Evolutionary conservation across 2,113 vertebrate species (phyloP).

Genomic region (Zeus faber): DNA sequence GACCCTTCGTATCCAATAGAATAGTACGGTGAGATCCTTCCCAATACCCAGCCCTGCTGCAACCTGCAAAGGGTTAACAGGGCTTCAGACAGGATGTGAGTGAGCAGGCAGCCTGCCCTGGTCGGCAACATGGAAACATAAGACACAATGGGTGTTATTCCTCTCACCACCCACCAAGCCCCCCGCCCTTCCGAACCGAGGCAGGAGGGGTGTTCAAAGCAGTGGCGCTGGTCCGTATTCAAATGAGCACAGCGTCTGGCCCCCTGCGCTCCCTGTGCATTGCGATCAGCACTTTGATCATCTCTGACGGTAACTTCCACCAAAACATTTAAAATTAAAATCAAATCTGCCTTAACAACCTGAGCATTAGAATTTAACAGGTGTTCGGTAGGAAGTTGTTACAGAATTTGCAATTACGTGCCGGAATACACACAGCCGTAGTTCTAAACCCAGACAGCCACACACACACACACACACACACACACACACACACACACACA

Average conservation of each 20-base stretch:
- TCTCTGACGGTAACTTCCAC: constrained; percentile 66
- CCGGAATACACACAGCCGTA: constrained; percentile 56
- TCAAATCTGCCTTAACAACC: constrained; percentile 67
- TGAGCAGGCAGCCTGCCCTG: constrained; percentile 30
- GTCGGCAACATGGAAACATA: constrained; percentile 44
- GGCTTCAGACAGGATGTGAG: constrained; percentile 33
- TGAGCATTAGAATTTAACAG: constrained; percentile 75
- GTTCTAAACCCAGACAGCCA: constrained; percentile 15
- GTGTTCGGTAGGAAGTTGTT: constrained; percentile 68
- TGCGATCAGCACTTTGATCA: constrained; percentile 70
- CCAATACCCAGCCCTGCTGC: too few species aligned
- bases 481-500: constrained; percentile 35
- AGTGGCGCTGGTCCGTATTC: constrained; percentile 55
- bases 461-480: constrained; percentile 13
- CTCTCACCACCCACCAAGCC: constrained; percentile 31
- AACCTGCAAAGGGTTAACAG: constrained; percentile 39
- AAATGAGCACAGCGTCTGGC: constrained; percentile 55
- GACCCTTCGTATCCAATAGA: too few species aligned
- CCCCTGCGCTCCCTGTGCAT: constrained; percentile 37
- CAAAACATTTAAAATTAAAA: constrained; percentile 78
- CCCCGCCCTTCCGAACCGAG: constrained; percentile 7
- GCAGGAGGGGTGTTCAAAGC: constrained; percentile 70
- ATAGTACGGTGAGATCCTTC: too few species aligned
- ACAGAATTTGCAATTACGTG: constrained; percentile 72
- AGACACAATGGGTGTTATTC: constrained; percentile 62